Percentiles rank a stretch among this genome's conserved stretches.
Evolutionary conservation across 1,140 invertebrate species (phyloP).

Genomic region (Thereuonema tuberculata): DNA sequence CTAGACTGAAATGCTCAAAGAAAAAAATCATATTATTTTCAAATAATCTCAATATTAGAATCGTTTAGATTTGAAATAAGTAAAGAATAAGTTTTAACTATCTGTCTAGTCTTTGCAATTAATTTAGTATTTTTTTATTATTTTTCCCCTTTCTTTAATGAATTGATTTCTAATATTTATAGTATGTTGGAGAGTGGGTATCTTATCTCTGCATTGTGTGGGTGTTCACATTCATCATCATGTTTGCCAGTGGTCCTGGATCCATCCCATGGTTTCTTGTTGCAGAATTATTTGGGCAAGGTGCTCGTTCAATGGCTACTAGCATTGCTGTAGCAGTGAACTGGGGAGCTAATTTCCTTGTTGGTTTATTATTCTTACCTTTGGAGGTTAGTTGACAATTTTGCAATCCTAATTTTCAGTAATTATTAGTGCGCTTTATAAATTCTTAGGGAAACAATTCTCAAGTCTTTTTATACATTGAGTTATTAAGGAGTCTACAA

Average conservation of each 20-base stretch:
- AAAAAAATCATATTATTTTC: no score
- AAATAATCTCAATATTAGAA: no score
- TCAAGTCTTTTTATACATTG: no score
- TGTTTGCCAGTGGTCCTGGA: conserved; percentile 54
- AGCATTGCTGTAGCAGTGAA: conserved; percentile 67
- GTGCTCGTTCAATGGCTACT: conserved; percentile 58
- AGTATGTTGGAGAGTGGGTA: not conserved
- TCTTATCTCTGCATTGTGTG: not conserved
- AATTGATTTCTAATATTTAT: no score
- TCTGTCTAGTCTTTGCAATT: not conserved
- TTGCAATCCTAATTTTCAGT: not conserved
- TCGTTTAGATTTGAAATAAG: no score
- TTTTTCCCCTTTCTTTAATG: no score
- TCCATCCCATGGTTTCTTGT: conserved; percentile 93
- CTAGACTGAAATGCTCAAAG: no score
- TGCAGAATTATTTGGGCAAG: conserved; percentile 64
- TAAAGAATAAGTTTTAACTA: not conserved
- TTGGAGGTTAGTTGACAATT: conserved; percentile 8
- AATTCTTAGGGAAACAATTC: no score
- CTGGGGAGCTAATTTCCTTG: conserved; percentile 74
- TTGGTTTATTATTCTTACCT: conserved; percentile 57
- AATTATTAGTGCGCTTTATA: not conserved
- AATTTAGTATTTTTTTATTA: not conserved
- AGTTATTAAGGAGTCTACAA: no score
- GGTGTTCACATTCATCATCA: not conserved